Percentiles rank a stretch among this genome's conserved stretches.
These are phyloP conservation scores for Aphis craccivora DNA, from an alignment of 1,140 invertebrate genomes.

Conservation along the genomic window DNA sequence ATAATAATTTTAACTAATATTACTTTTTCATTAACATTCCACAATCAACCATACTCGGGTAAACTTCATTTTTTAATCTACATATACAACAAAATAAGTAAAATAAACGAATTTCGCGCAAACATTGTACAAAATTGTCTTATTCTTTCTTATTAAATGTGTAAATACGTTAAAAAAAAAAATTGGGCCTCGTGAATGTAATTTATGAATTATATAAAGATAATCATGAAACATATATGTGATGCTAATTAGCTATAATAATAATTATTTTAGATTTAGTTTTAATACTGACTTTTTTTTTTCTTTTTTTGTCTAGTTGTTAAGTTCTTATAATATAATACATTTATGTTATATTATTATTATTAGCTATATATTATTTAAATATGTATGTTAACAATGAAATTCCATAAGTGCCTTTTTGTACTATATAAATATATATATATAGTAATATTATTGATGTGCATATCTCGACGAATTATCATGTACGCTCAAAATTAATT, in stretches of 20 bases:
- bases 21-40: constrained; percentile 43
- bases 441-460: constrained; percentile 47
- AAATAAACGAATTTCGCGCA: constrained; percentile 52
- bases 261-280: constrained; percentile 57
- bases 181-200: constrained; percentile 46
- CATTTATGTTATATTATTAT: constrained; percentile 49
- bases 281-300: constrained; percentile 55
- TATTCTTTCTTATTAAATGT: constrained; percentile 39
- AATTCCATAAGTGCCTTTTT: constrained; percentile 58
- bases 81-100: not conserved
- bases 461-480: constrained; percentile 51
- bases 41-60: not conserved
- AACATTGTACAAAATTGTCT: constrained; percentile 47
- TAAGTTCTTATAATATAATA: constrained; percentile 33
- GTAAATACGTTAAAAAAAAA: constrained; percentile 25
- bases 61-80: too few relatives aligned
- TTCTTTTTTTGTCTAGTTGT: constrained; percentile 56
- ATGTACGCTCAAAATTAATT: constrained; percentile 55
- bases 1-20: constrained; percentile 21
- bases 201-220: constrained; percentile 51
- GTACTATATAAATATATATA: constrained; percentile 45
- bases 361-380: constrained; percentile 47
- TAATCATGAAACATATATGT: constrained; percentile 56
- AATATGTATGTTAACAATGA: constrained; percentile 50
- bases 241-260: constrained; percentile 56